Percentiles rank a stretch among this genome's conserved stretches.
Conservation (phyloP, 2,797 vertebrate genomes). For the Cygnus olor region DNA sequence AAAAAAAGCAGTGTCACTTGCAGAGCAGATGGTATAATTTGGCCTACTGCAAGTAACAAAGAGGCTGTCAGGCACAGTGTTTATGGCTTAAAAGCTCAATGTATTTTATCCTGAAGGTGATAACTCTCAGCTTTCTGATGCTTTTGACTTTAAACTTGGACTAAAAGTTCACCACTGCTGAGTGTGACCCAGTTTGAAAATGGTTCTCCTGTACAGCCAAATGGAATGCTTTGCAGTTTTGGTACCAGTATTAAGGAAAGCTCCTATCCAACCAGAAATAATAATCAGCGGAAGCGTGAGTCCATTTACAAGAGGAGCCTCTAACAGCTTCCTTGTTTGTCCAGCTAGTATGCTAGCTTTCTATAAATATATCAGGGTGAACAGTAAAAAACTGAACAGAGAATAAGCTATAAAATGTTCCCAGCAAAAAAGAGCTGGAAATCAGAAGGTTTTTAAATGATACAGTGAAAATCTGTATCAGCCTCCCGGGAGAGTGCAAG, state of each 20-base stretch:
- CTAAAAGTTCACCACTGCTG: not conserved
- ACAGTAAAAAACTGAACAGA: not conserved
- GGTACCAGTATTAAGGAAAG: not conserved
- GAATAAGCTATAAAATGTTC: not conserved
- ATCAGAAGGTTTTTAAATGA: not conserved
- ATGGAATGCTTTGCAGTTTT: not conserved
- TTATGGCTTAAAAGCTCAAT: not conserved
- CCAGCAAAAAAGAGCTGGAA: not conserved
- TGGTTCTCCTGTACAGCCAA: not conserved
- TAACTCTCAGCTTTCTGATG: not conserved
- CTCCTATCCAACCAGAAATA: not conserved
- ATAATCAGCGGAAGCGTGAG: not conserved
- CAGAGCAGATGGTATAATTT: not conserved
- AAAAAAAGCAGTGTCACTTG: not conserved
- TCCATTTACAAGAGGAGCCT: not conserved
- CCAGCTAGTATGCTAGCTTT: not conserved
- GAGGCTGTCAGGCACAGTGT: not conserved
- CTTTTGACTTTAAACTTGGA: constrained; percentile 13
- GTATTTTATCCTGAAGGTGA: not conserved
- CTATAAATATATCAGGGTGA: not conserved
- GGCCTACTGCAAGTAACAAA: not conserved
- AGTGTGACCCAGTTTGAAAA: not conserved
- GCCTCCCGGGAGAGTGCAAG: not conserved
- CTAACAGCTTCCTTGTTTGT: not conserved
- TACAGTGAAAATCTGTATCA: not conserved